A percentile compares a stretch with the other conserved stretches of the same genome.
Evolutionary conservation across 2,888 invertebrate genomes (phyloP).

Genomic region (Agriopis leucophaearia): DNA sequence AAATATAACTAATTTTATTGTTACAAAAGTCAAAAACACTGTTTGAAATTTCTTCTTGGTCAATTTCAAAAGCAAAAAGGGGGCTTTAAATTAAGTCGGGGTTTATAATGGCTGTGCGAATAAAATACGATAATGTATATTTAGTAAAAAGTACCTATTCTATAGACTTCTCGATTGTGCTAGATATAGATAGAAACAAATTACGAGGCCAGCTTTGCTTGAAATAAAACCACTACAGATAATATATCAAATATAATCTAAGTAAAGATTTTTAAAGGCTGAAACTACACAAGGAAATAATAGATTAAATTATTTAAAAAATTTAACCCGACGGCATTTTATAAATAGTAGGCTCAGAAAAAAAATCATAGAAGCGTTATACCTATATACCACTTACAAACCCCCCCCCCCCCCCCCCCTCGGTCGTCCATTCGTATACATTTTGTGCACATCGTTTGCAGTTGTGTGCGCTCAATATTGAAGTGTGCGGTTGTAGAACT

Average conservation of each 20-base stretch:
- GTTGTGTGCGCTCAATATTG: no score
- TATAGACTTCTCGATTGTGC: conserved; percentile 56
- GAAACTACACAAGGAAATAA: neutral
- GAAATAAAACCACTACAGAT: conserved; percentile 5
- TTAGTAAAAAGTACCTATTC: conserved; percentile 23
- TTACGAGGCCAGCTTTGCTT: conserved; percentile 47
- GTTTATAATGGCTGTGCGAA: conserved; percentile 44
- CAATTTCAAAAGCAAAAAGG: neutral
- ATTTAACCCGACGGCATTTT: no score
- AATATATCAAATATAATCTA: neutral
- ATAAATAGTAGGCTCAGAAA: no score
- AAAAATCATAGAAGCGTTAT: no score
- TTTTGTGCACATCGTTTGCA: no score
- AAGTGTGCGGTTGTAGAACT: no score
- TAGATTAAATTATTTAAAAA: no score
- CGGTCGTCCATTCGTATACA: no score
- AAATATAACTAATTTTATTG: no score
- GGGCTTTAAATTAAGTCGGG: conserved; percentile 33
- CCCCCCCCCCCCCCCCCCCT: no score
- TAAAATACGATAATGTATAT: conserved; percentile 34
- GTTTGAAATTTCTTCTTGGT: neutral
- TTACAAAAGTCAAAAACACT: neutral
- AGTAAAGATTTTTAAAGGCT: no score
- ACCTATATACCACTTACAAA: no score
- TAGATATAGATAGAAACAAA: conserved; percentile 51